Base-by-base conservation (phyloP, 2,797 vertebrate genomes). In the Gymnocypris eckloni region DNA sequence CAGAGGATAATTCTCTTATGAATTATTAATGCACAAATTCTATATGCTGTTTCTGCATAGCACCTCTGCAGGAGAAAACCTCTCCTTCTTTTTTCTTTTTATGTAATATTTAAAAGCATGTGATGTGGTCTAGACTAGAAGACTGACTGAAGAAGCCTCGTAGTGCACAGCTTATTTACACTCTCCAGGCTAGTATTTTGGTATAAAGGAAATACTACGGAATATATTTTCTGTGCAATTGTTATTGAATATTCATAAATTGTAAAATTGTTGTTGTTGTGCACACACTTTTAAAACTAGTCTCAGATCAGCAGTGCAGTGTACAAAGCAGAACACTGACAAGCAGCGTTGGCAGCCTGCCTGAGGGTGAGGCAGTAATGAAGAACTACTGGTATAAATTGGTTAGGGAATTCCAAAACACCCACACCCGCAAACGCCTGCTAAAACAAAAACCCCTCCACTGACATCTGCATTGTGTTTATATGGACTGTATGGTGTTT, bases 391-490 rank as follows among this genome's bases (percentile, higher is more conserved):
- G 59, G 67, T 56, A 81, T 71, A 77, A 85, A 88, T 76, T 25
- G 3, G 18, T 85, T 37, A 33, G 67, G 80, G 80, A 88, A 86
- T 88, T 79, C 77, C 66, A 13, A 71, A 82, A 85, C 79, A 86
- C 88, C 82, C 81, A 84, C 83, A 85, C 67, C 37, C 69, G 50
- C 81, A 86, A 41, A 87, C 72, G 86, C 83, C 78, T 37, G 83
- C 71, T 70, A 69, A 86, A 66, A 82, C 82, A 84, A 85, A 15
- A 88, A 83, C 77, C 59, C 37, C 90, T 92, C 90, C 92, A 88
- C 93, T 91, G 89, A 94, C 94, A 94, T 94, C 93, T 94, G 94
- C 90, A 92, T 88, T 90, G 90, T 89, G 92, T 95, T 95, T 95
- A 92, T 92, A 92, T 86, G 93, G 91, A 89, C 91, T 91, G 89